phyloP scores from a whole-genome alignment of 2,888 invertebrate species.

The Peribatodes rhomboidaria region DNA sequence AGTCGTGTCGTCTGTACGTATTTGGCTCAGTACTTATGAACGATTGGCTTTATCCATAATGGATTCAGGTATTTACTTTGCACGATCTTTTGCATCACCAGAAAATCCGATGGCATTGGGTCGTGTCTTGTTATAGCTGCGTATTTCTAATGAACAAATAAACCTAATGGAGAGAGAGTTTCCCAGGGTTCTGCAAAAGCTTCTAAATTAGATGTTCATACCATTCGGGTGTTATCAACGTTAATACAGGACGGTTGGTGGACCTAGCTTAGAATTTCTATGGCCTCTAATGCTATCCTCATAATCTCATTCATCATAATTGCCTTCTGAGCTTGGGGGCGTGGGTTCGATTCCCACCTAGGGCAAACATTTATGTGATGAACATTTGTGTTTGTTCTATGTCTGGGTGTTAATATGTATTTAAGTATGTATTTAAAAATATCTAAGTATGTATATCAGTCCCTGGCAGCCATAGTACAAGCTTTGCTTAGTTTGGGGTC shows the following conservation, averaged over 20 bases:
- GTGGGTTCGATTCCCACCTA: no score
- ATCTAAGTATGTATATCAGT: no score
- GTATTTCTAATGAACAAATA: constrained; percentile 2
- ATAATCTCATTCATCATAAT: no score
- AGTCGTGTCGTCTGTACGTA: constrained; percentile 7
- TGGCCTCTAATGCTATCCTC: no score
- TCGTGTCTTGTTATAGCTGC: constrained; percentile 14
- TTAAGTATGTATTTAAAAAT: no score
- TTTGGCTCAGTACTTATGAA: constrained; percentile 4
- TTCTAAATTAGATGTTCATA: neutral
- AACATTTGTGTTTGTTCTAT: no score
- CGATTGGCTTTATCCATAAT: constrained; percentile 16
- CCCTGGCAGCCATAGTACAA: no score
- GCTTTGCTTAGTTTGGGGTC: no score
- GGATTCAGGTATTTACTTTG: constrained; percentile 15
- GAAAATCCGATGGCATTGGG: constrained; percentile 7
- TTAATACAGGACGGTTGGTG: neutral
- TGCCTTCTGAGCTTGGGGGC: no score
- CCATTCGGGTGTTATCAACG: neutral
- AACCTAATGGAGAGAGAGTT: neutral
- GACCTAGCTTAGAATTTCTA: neutral
- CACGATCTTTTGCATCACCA: constrained; percentile 35
- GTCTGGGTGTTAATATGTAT: no score
- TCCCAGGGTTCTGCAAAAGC: constrained; percentile 4
- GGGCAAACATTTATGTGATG: no score